phyloP scores from a whole-genome alignment of 2,888 invertebrate species.

The Megalurothrips usitatus region DNA sequence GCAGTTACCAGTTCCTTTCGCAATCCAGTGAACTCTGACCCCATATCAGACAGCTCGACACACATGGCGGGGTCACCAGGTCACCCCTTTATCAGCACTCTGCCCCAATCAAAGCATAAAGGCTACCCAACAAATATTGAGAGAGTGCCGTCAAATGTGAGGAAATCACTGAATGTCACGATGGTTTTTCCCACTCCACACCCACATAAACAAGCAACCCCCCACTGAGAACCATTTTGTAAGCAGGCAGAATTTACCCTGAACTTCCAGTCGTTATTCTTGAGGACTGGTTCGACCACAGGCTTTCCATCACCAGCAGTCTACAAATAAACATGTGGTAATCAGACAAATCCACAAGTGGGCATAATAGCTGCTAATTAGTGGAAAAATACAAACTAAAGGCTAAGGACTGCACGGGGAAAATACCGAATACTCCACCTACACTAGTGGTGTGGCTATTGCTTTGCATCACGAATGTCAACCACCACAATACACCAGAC shows the following conservation, averaged over 20 bases:
- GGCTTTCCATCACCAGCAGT: constrained; percentile 22
- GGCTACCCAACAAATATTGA: constrained; percentile 8
- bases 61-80: constrained; percentile 34
- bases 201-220: not conserved
- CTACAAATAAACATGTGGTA: constrained; percentile 12
- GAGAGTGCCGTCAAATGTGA: not conserved
- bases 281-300: constrained; percentile 38
- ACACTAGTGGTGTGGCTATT: not conserved
- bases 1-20: constrained; percentile 34
- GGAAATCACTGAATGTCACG: not conserved
- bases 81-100: constrained; percentile 36
- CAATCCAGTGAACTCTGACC: constrained; percentile 33
- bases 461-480: not conserved
- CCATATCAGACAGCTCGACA: constrained; percentile 39
- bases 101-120: constrained; percentile 34
- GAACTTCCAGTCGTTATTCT: constrained; percentile 63
- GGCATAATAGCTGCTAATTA: not conserved
- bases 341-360: not conserved
- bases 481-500: constrained; percentile 9
- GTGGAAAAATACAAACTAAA: not conserved
- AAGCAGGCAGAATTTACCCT: constrained; percentile 52
- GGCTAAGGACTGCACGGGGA: not conserved
- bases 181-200: not conserved
- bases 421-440: not conserved
- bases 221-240: not conserved